Evolutionary conservation across 2,888 invertebrate species (phyloP).

Genomic region (Amphimallon solstitiale): DNA sequence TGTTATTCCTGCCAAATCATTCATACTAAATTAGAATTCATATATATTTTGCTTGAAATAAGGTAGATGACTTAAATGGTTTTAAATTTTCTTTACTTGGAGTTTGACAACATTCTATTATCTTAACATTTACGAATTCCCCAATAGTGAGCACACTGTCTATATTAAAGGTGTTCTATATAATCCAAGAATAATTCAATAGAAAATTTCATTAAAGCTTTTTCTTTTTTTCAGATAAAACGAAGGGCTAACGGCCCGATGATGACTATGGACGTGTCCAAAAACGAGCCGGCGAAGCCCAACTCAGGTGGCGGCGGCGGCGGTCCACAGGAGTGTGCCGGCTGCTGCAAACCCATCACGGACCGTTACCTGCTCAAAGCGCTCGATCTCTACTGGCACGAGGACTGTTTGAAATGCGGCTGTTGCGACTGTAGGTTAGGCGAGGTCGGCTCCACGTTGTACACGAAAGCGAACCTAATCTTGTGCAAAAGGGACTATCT

Average conservation of each 20-base stretch:
- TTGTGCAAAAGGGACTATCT: slow-evolving; percentile 96
- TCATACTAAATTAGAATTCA: too few relatives aligned
- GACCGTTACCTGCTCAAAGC: slow-evolving; percentile 92
- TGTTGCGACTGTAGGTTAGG: slow-evolving; percentile 97
- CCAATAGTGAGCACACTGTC: too few relatives aligned
- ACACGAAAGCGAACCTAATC: slow-evolving; percentile 94
- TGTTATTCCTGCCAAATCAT: too few relatives aligned
- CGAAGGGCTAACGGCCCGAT: slow-evolving; percentile 65
- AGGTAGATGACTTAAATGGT: too few relatives aligned
- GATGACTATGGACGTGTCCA: slow-evolving; percentile 91
- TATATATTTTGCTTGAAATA: too few relatives aligned
- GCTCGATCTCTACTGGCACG: slow-evolving; percentile 95
- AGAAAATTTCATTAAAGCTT: slow-evolving; percentile 14
- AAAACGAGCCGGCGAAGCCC: slow-evolving; percentile 71
- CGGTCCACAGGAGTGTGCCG: slow-evolving; percentile 84
- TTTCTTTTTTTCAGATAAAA: slow-evolving; percentile 58
- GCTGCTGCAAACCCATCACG: slow-evolving; percentile 93
- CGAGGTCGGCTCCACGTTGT: slow-evolving; percentile 95
- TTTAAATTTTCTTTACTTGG: too few relatives aligned
- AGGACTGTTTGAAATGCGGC: slow-evolving; percentile 96
- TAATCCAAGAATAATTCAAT: too few relatives aligned
- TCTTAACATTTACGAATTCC: too few relatives aligned
- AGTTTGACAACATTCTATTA: too few relatives aligned
- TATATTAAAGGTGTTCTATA: too few relatives aligned
- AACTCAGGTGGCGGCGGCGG: slow-evolving; percentile 45